Evolutionary conservation across 1,140 invertebrate genomes (phyloP), one percentile per base, ranked within the genome.

Genomic region (Lithobius niger): DNA sequence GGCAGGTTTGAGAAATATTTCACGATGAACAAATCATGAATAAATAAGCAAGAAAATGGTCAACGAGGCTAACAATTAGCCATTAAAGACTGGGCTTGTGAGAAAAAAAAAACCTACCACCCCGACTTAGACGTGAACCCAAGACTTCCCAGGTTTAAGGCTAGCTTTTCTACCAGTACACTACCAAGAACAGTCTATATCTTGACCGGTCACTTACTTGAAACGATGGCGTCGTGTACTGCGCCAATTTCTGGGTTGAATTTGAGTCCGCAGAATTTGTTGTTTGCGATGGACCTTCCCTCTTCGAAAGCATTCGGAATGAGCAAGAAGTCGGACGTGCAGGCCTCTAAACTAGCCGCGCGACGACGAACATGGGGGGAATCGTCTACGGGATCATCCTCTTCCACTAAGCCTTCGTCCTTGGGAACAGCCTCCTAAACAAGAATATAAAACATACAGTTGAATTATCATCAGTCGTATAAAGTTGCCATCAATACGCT

Each of bases 231-330:
- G n/a, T 50, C 21, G 19, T 24, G 6, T 21, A 3, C 3, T 3
- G 54, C 54, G 16, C 36, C 44, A 40, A 13, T 6, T 4, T 27
- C n/a, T 3, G 54, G 45, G 42, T 55, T 51, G 22, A 55, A 55
- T 21, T 24, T 52, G 26, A 27, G 48, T 48, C 54, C 54, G 24
- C 54, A 55, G 45, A 55, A 55, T 22, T 40, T 48, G 22, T 55
- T 55, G 27, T 40, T 55, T 4, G 24, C 54, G 18, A 55, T 40
- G 3, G 54, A 16, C n/a, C 31, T 51, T 19, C 51, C 45, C 13
- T 55, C 54, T 40, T 52, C 21, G 18, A 40, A 27, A 4, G 45
- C 54, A 42, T 55, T 55, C 6, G 54, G 54, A 18, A 55, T 55
- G 4, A 55, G 51, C 18, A 55, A 13, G 26, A 49, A 55, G 21